Conservation (phyloP, 2,797 vertebrate genomes). For the Lithobates sylvaticus region DNA sequence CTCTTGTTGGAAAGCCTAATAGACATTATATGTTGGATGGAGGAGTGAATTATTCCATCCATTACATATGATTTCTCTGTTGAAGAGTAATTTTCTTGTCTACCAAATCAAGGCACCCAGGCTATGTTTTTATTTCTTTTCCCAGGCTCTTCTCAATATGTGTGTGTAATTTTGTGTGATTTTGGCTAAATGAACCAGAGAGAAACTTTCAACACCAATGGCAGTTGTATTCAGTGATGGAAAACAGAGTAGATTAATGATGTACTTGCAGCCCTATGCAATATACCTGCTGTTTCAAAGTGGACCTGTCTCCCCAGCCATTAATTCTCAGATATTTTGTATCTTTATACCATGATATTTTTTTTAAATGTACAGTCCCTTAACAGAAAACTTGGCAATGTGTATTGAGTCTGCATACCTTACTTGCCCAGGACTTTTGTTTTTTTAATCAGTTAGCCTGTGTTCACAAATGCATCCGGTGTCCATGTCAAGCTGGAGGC, state of each 20-base stretch:
- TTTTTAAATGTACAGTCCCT: too few relatives aligned
- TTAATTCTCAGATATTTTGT: background rate
- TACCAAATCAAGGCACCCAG: conserved; percentile 18
- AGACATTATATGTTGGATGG: background rate
- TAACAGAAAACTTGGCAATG: too few relatives aligned
- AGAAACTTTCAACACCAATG: conserved; percentile 26
- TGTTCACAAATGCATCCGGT: too few relatives aligned
- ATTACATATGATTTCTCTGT: conserved; percentile 33
- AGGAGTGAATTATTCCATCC: background rate
- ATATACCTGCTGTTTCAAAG: background rate
- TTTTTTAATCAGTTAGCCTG: too few relatives aligned
- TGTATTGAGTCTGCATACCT: too few relatives aligned
- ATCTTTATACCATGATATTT: too few relatives aligned
- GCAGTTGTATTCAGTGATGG: conserved; percentile 23
- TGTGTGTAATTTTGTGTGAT: conserved; percentile 28
- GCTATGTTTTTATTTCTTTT: conserved; percentile 40
- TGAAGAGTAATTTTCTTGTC: conserved; percentile 23
- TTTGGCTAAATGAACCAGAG: conserved; percentile 33
- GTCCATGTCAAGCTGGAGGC: too few relatives aligned
- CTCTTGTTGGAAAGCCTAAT: conserved; percentile 23
- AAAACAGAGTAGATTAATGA: conserved; percentile 38
- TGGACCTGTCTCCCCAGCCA: background rate
- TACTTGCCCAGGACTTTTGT: too few relatives aligned
- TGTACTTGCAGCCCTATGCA: background rate
- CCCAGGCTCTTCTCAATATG: conserved; percentile 27